Evolutionary conservation across 1,140 invertebrate genomes (phyloP), one percentile per base, ranked within the genome.

Genomic region (Drosophila sechellia): DNA sequence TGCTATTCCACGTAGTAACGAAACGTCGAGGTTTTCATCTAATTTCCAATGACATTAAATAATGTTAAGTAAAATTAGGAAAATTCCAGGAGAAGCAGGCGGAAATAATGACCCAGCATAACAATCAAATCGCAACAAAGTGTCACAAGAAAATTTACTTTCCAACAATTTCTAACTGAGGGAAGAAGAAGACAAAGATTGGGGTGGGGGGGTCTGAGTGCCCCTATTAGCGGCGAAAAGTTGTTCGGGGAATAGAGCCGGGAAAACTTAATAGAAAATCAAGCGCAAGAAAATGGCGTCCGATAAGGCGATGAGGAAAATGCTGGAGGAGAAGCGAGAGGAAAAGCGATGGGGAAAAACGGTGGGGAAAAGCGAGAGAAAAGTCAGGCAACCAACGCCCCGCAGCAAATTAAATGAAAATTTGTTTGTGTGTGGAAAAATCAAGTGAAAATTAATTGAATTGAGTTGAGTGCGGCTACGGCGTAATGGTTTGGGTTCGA

Each of bases 361-460:
- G 20, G 20, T 22, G 20, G 40, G 34, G 11, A 13, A 43, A 43
- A 37, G 31, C 11, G 27, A 39, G 35, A 77, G 42, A 6, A 42
- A 40, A 61, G 37, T 25, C 55, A 17, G 43, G 37, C 37, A 64
- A 65, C 48, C 53, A 77, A 81, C 79, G 76, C 79, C 84, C 79
- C 63, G 79, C 79, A 87, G 83, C 75, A 87, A 89, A 87, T 87
- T 87, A 87, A 87, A 87, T 87, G 83, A 87, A 87, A 87, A 87
- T 87, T 87, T 87, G 83, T 87, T 87, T 87, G 83, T 87, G 83
- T 87, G 83, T 87, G 76, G 83, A 87, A 87, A 90, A 91, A 90
- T 87, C 90, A 91, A 91, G 90, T 90, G 90, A 91, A 91, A 91
- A 91, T 91, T 91, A 91, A 91, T 91, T 91, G 90, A 91, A 91